Evolutionary conservation across 2,888 invertebrate genomes (phyloP).

Genomic region (Euproctis similis): DNA sequence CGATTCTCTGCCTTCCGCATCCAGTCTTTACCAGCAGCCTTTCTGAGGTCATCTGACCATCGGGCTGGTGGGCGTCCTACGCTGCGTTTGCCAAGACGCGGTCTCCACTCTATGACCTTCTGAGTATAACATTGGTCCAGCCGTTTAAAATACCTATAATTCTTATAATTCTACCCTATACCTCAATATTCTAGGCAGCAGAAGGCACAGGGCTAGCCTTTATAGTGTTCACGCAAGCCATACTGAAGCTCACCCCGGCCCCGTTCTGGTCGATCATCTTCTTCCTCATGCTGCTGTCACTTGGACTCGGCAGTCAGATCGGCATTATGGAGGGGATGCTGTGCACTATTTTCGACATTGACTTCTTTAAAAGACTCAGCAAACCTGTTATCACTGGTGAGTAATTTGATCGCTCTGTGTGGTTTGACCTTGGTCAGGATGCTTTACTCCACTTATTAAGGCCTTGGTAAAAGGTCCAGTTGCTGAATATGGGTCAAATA

Average conservation of each 20-base stretch:
- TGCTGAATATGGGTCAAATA: no score
- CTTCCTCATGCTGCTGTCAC: slow-evolving; percentile 95
- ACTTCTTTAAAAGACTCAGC: slow-evolving; percentile 90
- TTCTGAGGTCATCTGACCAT: no score
- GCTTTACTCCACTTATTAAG: no score
- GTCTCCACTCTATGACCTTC: no score
- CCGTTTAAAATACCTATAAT: not conserved
- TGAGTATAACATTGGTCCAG: no score
- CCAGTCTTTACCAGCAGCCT: no score
- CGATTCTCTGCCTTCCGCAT: no score
- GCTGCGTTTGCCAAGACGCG: no score
- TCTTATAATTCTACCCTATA: slow-evolving; percentile 3
- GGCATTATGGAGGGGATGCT: slow-evolving; percentile 97
- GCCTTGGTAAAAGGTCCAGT: no score
- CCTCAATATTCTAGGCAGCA: slow-evolving; percentile 87
- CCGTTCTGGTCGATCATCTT: slow-evolving; percentile 98
- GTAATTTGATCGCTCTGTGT: no score
- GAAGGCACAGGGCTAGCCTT: slow-evolving; percentile 97
- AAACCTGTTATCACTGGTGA: slow-evolving; percentile 91
- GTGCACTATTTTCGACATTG: slow-evolving; percentile 95
- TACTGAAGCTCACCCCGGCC: slow-evolving; percentile 93
- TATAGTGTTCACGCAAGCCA: slow-evolving; percentile 98
- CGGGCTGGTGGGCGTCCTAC: no score
- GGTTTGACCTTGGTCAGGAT: no score
- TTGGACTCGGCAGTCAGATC: slow-evolving; percentile 96